Evolutionary conservation across 2,113 vertebrate genomes (phyloP).

Genomic region (Himantopus leucocephalus): DNA sequence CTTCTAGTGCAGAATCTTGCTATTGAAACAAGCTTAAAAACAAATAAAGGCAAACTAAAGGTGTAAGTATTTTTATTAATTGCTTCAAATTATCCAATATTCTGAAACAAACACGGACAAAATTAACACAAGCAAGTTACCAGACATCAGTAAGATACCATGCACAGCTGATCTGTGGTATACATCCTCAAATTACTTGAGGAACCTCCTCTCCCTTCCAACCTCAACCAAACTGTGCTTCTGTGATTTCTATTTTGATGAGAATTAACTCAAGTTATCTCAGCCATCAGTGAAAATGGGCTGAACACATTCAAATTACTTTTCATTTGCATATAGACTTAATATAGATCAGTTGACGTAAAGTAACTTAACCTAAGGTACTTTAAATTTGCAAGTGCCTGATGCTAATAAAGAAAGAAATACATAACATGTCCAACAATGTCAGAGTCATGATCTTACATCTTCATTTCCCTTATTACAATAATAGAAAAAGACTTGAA

Average conservation of each 20-base stretch:
- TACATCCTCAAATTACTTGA: neutral
- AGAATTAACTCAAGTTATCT: neutral
- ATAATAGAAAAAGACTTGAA: neutral
- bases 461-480: neutral
- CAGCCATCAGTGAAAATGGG: neutral
- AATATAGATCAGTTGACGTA: neutral
- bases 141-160: neutral
- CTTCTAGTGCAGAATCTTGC: neutral
- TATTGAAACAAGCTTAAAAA: neutral
- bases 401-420: neutral
- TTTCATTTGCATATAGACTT: neutral
- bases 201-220: neutral
- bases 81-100: neutral
- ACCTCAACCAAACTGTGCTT: neutral
- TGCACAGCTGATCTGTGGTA: neutral
- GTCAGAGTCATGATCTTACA: neutral
- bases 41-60: neutral
- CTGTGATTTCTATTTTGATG: neutral
- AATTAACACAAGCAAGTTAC: neutral
- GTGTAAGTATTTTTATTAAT: neutral
- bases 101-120: neutral
- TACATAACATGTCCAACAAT: fast-evolving
- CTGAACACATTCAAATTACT: neutral
- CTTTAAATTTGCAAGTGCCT: neutral
- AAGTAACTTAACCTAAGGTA: neutral